phyloP scores from a whole-genome alignment of 2,888 invertebrate species.

The Drosophila suboccidentalis region DNA sequence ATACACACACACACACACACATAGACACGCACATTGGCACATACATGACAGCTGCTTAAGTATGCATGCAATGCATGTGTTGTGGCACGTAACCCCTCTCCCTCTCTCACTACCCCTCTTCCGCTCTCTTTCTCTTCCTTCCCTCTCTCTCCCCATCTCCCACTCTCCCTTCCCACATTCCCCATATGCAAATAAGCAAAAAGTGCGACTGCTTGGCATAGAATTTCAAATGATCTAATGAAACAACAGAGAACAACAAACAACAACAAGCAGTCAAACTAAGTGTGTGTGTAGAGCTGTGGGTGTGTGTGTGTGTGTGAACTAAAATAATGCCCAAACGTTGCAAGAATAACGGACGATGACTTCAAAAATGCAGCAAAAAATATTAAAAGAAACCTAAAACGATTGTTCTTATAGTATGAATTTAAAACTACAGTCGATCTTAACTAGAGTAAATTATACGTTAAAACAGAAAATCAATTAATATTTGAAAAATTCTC shows the following conservation, averaged over 20 bases:
- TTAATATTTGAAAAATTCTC: too few species aligned
- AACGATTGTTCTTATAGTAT: slow-evolving; percentile 1
- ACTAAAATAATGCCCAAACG: slow-evolving; percentile 1
- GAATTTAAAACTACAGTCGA: background rate
- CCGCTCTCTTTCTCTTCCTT: background rate
- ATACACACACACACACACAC: slow-evolving; percentile 9
- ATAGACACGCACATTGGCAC: slow-evolving; percentile 29
- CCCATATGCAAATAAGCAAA: slow-evolving; percentile 64
- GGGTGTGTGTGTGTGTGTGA: slow-evolving; percentile 1
- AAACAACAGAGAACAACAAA: slow-evolving; percentile 48
- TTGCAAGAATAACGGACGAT: slow-evolving; percentile 1
- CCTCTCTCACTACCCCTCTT: background rate
- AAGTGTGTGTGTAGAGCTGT: background rate
- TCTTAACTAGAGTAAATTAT: background rate
- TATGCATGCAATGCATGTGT: slow-evolving; percentile 55
- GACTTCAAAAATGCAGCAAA: background rate
- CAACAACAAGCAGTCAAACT: background rate
- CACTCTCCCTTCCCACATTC: background rate
- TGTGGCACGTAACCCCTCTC: background rate
- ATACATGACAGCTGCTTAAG: slow-evolving; percentile 45
- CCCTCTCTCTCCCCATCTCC: background rate
- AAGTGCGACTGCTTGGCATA: slow-evolving; percentile 69
- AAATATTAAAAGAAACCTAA: background rate
- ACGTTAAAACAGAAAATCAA: too few species aligned
- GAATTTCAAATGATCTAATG: slow-evolving; percentile 76